phyloP scores from a whole-genome alignment of 2,888 invertebrate genomes.

The Mesorhabditis belari region DNA sequence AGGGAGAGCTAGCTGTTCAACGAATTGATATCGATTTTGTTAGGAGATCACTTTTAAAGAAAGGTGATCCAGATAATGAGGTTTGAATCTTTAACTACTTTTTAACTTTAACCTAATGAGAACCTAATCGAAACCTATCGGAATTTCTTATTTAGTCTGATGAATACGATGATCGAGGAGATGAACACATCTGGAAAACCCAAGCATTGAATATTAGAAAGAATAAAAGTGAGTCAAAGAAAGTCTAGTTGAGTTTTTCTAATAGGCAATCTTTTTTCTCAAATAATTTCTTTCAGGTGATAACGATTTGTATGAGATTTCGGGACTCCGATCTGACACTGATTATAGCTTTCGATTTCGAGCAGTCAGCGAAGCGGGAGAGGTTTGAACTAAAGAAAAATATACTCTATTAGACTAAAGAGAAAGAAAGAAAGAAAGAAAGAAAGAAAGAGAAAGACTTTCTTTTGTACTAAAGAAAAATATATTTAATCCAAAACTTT shows the following conservation, averaged over 20 bases:
- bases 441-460: too few relatives aligned
- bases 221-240: neutral
- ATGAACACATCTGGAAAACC: constrained; percentile 10
- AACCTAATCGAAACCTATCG: neutral
- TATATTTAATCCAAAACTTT: neutral
- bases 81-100: too few relatives aligned
- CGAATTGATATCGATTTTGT: neutral
- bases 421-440: too few relatives aligned
- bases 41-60: too few relatives aligned
- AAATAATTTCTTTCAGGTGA: constrained; percentile 14
- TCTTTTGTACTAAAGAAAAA: too few relatives aligned
- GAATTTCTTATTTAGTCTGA: constrained; percentile 1
- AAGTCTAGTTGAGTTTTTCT: neutral
- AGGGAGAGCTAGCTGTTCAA: neutral
- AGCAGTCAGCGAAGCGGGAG: constrained; percentile 41
- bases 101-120: neutral
- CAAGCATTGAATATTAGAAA: constrained; percentile 1
- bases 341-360: constrained; percentile 45
- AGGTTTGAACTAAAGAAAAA: too few relatives aligned
- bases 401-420: too few relatives aligned
- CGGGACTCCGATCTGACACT: constrained; percentile 34
- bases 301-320: constrained; percentile 33
- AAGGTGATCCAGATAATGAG: too few relatives aligned
- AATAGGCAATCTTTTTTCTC: too few relatives aligned
- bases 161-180: constrained; percentile 7